phyloP scores from a whole-genome alignment of 2,113 vertebrate species.

The Seriola rivoliana region DNA sequence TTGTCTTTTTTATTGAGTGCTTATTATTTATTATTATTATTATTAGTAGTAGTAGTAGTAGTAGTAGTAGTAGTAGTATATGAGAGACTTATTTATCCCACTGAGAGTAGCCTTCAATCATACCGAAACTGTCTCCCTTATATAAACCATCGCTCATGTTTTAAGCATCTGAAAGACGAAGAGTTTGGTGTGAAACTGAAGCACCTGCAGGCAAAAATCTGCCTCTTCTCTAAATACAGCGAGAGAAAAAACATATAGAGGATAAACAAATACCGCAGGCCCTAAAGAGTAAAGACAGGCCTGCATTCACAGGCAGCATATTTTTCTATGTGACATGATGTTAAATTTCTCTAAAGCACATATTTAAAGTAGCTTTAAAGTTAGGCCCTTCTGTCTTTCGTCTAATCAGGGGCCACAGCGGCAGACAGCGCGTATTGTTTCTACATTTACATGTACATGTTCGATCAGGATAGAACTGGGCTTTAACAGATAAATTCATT shows the following conservation, averaged over 20 bases:
- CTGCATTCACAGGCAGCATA: not conserved
- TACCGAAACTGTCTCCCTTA: not conserved
- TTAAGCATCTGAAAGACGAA: conserved; percentile 42
- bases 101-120: not conserved
- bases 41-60: not conserved
- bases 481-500: not conserved
- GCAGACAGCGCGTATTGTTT: not conserved
- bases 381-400: not conserved
- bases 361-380: conserved; percentile 3
- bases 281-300: conserved; percentile 25
- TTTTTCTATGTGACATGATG: not conserved
- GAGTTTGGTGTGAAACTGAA: conserved; percentile 63
- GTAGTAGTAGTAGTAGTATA: not conserved
- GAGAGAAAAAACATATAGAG: conserved; percentile 10
- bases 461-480: not conserved
- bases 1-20: conserved; percentile 75
- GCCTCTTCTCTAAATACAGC: conserved; percentile 46
- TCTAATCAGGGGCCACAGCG: conserved; percentile 21
- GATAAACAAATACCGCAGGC: conserved; percentile 32
- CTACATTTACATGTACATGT: not conserved
- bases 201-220: conserved; percentile 51
- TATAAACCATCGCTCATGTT: conserved; percentile 44
- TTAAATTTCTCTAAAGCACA: not conserved
- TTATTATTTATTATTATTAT: conserved; percentile 20
- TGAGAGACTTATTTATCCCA: not conserved